Evolutionary conservation across 2,888 invertebrate genomes (phyloP), one percentile per base, ranked within the genome.

Genomic region (Pachycephus smyrnensis): DNA sequence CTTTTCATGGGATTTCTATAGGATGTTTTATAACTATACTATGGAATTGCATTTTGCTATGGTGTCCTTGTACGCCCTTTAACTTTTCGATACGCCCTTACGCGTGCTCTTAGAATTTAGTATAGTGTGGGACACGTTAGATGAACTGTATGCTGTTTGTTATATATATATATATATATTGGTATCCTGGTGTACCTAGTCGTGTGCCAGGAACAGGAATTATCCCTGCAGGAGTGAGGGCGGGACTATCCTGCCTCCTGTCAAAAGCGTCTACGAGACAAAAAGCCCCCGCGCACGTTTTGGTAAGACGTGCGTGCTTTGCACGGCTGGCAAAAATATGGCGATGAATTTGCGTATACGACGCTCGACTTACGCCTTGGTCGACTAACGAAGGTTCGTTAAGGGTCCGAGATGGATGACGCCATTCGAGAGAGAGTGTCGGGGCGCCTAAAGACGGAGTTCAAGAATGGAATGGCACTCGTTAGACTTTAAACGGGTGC

Each of bases 161-260:
- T 12, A 36, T 36, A 36, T 35, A 35, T 36, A 36, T 37, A 12
- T 37, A 37, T 37, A 4, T 12, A 37, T 37, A 12, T 40, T 40
- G 15, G 37, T 40, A 15, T 4, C 37, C 37, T 40, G 37, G 37
- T 40, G 37, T 40, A 40, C 37, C 37, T 40, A 40, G 12, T 12
- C 37, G 37, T 40, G 71, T 68, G 75, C 80, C 82, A 83, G 84
- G 83, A 15, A 81, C 86, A 83, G 81, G 84, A 88, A 88, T 89
- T 89, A 89, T 88, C 84, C 82, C 86, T 80, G 84, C 83, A 85
- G 87, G 86, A 84, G 86, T 86, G 87, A 88, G 86, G 87, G 89
- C 88, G 88, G 86, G 85, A 79, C 85, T 32, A 80, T 77, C 77
- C 77, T 75, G 69, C 73, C 76, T 36, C 73, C 35, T 75, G 75